These are phyloP conservation scores for Zaprionus ghesquierei DNA, from an alignment of 1,140 invertebrate genomes.

Conservation along the genomic window DNA sequence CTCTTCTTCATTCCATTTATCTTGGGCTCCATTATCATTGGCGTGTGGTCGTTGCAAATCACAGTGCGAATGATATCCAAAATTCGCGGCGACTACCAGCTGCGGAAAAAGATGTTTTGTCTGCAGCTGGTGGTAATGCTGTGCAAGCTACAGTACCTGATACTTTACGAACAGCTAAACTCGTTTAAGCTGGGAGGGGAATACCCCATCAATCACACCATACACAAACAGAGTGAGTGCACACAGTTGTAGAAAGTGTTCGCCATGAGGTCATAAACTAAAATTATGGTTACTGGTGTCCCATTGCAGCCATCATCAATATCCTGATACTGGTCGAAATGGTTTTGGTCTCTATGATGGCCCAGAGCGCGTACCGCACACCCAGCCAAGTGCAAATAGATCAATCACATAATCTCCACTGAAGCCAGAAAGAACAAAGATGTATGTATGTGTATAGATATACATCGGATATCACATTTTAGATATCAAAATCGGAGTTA, in stretches of 20 bases:
- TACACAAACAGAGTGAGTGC: slow-evolving; percentile 76
- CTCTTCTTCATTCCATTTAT: slow-evolving; percentile 77
- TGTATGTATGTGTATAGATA: neutral
- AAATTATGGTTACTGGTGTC: neutral
- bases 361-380: slow-evolving; percentile 67
- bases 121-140: slow-evolving; percentile 73
- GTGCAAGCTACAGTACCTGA: slow-evolving; percentile 72
- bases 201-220: slow-evolving; percentile 77
- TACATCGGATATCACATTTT: neutral
- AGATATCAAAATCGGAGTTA: slow-evolving; percentile 19
- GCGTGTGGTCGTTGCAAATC: slow-evolving; percentile 75
- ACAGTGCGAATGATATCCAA: slow-evolving; percentile 69
- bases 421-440: slow-evolving; percentile 18
- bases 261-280: neutral
- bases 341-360: slow-evolving; percentile 75
- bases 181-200: slow-evolving; percentile 59
- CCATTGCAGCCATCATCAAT: slow-evolving; percentile 71
- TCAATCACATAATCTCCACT: slow-evolving; percentile 45
- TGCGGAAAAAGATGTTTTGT: slow-evolving; percentile 78
- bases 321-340: slow-evolving; percentile 75
- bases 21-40: slow-evolving; percentile 61
- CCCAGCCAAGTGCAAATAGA: slow-evolving; percentile 68
- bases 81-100: slow-evolving; percentile 61
- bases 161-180: slow-evolving; percentile 71
- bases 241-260: neutral